A percentile compares a stretch with the other conserved stretches of the same genome.
Evolutionary conservation across 1,140 invertebrate genomes (phyloP).

Genomic region (Nephila pilipes): DNA sequence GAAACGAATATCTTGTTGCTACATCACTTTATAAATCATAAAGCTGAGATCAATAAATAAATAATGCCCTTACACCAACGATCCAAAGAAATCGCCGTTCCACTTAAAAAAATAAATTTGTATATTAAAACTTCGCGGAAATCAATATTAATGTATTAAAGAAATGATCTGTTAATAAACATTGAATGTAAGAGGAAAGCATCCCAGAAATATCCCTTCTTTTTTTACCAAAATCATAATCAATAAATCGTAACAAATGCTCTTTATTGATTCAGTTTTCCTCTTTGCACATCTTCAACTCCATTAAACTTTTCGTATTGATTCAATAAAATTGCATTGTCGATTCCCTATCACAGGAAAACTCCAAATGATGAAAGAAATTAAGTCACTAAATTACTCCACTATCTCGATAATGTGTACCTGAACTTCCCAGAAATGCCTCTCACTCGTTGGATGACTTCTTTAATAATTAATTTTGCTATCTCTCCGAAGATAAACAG

Average conservation of each 20-base stretch:
- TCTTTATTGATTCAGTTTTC: constrained; percentile 44
- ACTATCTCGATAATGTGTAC: constrained; percentile 20
- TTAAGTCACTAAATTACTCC: constrained; percentile 43
- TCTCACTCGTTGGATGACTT: not conserved
- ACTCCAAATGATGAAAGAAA: constrained; percentile 49
- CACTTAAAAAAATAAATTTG: not conserved
- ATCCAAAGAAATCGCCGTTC: not conserved
- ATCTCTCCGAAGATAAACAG: not conserved
- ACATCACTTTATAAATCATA: constrained; percentile 5
- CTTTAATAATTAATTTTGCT: constrained; percentile 4
- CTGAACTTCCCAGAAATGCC: not conserved
- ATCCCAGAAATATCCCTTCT: not conserved
- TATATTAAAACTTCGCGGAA: not conserved
- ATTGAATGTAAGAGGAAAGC: not conserved
- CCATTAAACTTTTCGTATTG: constrained; percentile 54
- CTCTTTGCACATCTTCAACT: constrained; percentile 45
- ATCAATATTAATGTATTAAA: constrained; percentile 48
- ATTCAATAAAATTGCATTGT: constrained; percentile 51
- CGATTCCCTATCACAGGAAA: not conserved
- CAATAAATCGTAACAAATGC: constrained; percentile 57
- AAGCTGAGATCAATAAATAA: constrained; percentile 22
- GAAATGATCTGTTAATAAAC: constrained; percentile 52
- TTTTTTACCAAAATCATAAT: constrained; percentile 12
- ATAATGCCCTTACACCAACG: not conserved
- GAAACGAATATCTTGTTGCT: not conserved